Conservation (phyloP, 2,113 vertebrate species). For the Melozone crissalis region DNA sequence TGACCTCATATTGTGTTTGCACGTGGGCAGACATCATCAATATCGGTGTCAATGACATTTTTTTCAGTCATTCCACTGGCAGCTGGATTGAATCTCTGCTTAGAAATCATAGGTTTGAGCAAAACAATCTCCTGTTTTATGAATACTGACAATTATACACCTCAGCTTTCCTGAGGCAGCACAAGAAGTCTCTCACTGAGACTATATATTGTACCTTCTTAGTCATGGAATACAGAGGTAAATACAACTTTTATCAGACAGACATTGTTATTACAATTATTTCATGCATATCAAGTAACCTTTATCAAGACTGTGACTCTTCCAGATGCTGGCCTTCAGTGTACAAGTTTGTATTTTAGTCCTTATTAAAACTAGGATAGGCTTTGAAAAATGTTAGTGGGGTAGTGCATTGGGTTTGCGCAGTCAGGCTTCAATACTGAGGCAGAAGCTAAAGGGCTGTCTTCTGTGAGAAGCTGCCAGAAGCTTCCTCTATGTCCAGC, state of each 20-base stretch:
- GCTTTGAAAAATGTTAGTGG: not conserved
- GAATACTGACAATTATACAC: not conserved
- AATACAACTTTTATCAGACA: not conserved
- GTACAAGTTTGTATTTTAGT: not conserved
- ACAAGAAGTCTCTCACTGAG: not conserved
- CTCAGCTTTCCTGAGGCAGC: not conserved
- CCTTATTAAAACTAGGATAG: not conserved
- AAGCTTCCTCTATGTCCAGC: not conserved
- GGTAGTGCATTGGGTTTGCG: not conserved
- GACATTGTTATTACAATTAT: not conserved
- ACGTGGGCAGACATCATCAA: accelerated
- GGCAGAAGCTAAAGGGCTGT: not conserved
- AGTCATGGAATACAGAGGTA: not conserved
- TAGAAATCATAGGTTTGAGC: not conserved
- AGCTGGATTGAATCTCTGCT: not conserved
- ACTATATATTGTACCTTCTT: not conserved
- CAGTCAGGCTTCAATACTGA: not conserved
- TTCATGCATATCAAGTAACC: not conserved
- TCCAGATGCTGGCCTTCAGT: not conserved
- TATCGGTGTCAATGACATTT: not conserved
- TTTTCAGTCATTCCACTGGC: not conserved
- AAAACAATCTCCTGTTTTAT: not conserved
- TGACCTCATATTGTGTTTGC: not conserved
- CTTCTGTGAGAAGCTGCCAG: not conserved
- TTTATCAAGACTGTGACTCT: not conserved